phyloP scores from a whole-genome alignment of 2,888 invertebrate species.

The Tetramorium bicarinatum region DNA sequence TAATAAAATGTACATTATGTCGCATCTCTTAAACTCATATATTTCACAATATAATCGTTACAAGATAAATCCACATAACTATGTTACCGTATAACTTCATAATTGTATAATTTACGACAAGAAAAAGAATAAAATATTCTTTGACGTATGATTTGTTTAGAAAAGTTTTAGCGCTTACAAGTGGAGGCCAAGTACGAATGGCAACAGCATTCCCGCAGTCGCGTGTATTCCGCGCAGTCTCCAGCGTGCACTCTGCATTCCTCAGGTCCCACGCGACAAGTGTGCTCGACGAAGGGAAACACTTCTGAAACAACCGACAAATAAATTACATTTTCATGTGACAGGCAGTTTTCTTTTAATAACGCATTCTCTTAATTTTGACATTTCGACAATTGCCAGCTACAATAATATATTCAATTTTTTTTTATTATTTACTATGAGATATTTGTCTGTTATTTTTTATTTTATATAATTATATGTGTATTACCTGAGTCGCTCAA shows the following conservation, averaged over 20 bases:
- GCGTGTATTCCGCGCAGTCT: constrained; percentile 89
- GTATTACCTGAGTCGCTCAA: background rate
- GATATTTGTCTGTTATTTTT: background rate
- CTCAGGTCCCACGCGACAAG: constrained; percentile 89
- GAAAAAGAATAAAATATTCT: background rate
- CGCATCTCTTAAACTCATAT: background rate
- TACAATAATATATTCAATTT: background rate
- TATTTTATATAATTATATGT: background rate
- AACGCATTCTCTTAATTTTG: background rate
- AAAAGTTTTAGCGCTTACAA: constrained; percentile 87
- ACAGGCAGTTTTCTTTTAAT: background rate
- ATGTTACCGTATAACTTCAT: background rate
- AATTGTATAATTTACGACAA: background rate
- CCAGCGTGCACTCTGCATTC: constrained; percentile 88
- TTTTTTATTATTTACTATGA: background rate
- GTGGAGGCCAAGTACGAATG: constrained; percentile 88
- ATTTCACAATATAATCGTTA: background rate
- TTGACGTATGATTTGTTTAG: background rate
- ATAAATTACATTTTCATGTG: background rate
- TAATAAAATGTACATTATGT: background rate
- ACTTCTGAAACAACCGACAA: constrained; percentile 87
- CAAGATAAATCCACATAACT: background rate
- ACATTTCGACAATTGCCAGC: background rate
- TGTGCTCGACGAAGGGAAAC: constrained; percentile 90
- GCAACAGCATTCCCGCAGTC: constrained; percentile 90